Evolutionary conservation across 2,888 invertebrate genomes (phyloP), one percentile per base, ranked within the genome.

Genomic region (Tortrix viridana): DNA sequence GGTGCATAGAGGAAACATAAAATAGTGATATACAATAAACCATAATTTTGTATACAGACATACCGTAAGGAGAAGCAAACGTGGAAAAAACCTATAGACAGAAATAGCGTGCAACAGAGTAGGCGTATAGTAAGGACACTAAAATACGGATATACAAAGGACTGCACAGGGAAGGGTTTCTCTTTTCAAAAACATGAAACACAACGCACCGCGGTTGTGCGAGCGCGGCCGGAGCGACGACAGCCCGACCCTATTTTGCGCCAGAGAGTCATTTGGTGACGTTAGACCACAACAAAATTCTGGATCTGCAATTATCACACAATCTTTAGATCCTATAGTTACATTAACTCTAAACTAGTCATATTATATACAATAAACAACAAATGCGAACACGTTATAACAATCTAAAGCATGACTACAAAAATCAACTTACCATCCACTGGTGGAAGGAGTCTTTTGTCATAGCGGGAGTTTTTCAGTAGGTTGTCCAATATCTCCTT

Each of bases 401-500:
- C 14, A 7, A 20, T 38, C 56, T 57, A 62, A 19, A 46, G 46
- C 48, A 55, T 14, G 20, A 54, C 37, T 26, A n/a, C 3, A 12
- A 43, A 53, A 53, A 37, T 14, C 19, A n/a, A 16, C 78, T 86
- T 85, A 97, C 97, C 97, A 94, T 96, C 95, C 82, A 97, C 97
- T 80, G 97, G 97, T 80, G 98, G 98, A 82, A 97, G 94, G 86
- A 97, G 95, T 93, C 98, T 95, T 94, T 97, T 97, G 94, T 98
- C 98, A 93, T 98, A 98, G 89, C 97, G 95, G 83, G 96, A 96
- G 81, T 95, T 95, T 92, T 95, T 95, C 83, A 98, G 93, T 81
- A 98, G 94, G 92, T 97, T 95, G 94, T 98, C 98, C 93, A 98
- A 93, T 88, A 97, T 97, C 93, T 97, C 97, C 93, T 97, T 97